Evolutionary conservation across 2,888 invertebrate genomes (phyloP).

Genomic region (Timandra comae): DNA sequence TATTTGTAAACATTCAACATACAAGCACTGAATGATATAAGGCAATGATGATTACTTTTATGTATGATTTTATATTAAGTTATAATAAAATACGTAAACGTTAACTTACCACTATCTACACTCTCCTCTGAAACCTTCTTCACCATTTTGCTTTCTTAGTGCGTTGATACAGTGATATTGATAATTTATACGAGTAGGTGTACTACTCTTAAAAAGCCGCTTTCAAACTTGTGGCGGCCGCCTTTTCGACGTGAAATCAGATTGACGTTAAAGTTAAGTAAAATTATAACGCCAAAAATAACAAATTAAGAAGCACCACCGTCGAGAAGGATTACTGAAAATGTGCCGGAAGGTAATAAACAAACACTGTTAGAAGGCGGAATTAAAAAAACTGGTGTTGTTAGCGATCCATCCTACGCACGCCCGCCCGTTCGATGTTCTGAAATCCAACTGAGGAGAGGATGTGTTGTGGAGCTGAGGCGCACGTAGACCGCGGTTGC

Average conservation of each 20-base stretch:
- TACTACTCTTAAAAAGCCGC: slow-evolving; percentile 74
- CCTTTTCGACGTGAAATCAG: slow-evolving; percentile 75
- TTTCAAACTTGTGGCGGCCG: slow-evolving; percentile 72
- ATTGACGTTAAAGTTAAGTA: slow-evolving; percentile 55
- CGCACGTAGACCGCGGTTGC: slow-evolving; percentile 30
- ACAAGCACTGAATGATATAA: slow-evolving; percentile 9
- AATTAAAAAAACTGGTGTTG: slow-evolving; percentile 78
- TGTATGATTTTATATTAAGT: too few relatives aligned
- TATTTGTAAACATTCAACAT: slow-evolving; percentile 19
- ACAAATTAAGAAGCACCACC: slow-evolving; percentile 63
- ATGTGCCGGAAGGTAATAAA: slow-evolving; percentile 69
- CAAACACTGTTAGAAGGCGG: slow-evolving; percentile 75
- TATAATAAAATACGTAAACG: slow-evolving; percentile 15
- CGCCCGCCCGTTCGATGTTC: slow-evolving; percentile 76
- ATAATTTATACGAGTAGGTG: slow-evolving; percentile 62
- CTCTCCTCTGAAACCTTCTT: slow-evolving; percentile 77
- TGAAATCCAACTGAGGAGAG: slow-evolving; percentile 72
- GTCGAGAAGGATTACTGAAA: slow-evolving; percentile 71
- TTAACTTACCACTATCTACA: slow-evolving; percentile 72
- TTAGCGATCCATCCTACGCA: slow-evolving; percentile 75
- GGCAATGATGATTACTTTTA: too few relatives aligned
- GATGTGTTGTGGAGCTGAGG: slow-evolving; percentile 44
- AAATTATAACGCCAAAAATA: slow-evolving; percentile 54
- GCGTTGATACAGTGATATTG: slow-evolving; percentile 61
- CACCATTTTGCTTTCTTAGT: slow-evolving; percentile 70